Base-by-base conservation (phyloP, 2,797 vertebrate species). In the Potorous gilbertii region DNA sequence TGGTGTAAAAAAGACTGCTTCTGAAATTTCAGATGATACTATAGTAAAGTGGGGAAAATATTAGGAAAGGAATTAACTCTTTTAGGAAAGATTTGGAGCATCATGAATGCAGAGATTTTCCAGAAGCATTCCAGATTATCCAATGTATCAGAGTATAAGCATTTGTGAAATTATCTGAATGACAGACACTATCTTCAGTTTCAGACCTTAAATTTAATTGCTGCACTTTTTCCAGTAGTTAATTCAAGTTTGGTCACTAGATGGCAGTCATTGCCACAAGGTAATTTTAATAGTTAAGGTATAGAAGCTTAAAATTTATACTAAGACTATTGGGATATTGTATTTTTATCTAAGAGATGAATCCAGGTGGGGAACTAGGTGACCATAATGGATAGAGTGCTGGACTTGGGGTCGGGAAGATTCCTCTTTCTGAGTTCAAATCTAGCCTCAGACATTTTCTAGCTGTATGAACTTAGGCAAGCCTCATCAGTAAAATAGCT, bases 211-310 rank as follows among this genome's bases (percentile, higher is more conserved):
- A 46, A 9, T 50, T 27, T 27, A 50, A 87, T 87, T 50, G 74
- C 31, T 29, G 0, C 1, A 90, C 5, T 92, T 93, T 94, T 95
- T 27, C 95, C 81, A 5, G 21, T 91, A 93, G 29, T 66, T 81
- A 90, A 92, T 93, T 93, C 54, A 56, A 28, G 3, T 90, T 2
- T 95, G 94, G 50, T 96, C 98, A 97, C 96, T 59, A 96, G 98
- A 81, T 97, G 98, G 97, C 97, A 95, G 95, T 96, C 92, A 1
- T 94, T 91, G 95, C 97, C 54, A 91, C 94, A 92, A 94, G 94
- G 28, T 97, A 55, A 55, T 90, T 96, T 96, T 96, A 93, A 59
- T 95, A 93, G 40, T 46, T 81, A 11, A 3, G 3, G 9, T 56
- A 46, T 31, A 14, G 5, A 4, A 52, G 13, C 54, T 93, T 95